These are phyloP conservation scores for Zaprionus obscuricornis DNA, from an alignment of 2,888 invertebrate genomes.

Conservation along the genomic window DNA sequence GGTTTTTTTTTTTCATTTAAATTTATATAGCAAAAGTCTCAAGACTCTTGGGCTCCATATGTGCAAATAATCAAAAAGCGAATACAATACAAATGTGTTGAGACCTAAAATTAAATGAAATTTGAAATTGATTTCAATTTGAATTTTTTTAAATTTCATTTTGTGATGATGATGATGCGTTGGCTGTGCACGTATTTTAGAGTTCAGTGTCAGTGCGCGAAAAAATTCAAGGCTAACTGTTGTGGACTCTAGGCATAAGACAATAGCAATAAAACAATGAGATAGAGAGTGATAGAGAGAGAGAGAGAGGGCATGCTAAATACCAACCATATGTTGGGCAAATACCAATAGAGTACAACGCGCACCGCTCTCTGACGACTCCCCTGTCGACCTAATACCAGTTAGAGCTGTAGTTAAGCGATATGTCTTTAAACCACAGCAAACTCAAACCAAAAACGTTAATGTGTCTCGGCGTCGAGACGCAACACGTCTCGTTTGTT, in stretches of 20 bases:
- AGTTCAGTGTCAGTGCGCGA: constrained; percentile 71
- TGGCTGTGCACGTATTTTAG: constrained; percentile 26
- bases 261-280: constrained; percentile 6
- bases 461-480: constrained; percentile 5
- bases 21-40: no score
- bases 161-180: no score
- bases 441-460: no score
- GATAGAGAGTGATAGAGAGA: no score
- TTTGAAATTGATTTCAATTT: constrained; percentile 77
- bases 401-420: constrained; percentile 36
- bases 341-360: constrained; percentile 41
- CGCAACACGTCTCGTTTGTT: constrained; percentile 29
- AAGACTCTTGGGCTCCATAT: no score
- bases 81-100: constrained; percentile 24
- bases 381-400: not conserved
- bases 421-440: constrained; percentile 7
- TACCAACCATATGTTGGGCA: constrained; percentile 60
- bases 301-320: constrained; percentile 31
- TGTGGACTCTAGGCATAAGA: constrained; percentile 38
- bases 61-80: constrained; percentile 58
- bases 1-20: no score
- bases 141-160: constrained; percentile 62
- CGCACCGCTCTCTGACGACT: not conserved
- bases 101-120: constrained; percentile 54
- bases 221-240: constrained; percentile 65